Evolutionary conservation across 2,797 vertebrate genomes (phyloP), one percentile per base, ranked within the genome.

Genomic region (Sternarchorhynchus goeldii): DNA sequence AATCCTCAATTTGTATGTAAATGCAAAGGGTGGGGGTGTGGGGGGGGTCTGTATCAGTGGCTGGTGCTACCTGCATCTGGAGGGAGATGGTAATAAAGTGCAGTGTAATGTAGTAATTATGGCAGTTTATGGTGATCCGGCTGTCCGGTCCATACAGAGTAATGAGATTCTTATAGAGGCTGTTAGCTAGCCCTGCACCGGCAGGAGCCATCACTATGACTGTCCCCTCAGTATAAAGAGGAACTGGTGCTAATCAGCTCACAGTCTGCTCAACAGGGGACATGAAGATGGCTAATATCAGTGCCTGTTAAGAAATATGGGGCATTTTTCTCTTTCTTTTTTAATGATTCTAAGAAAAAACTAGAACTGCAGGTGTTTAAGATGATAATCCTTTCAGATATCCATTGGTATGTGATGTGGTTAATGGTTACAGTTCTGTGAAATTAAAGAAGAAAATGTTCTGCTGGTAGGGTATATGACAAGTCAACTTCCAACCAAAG

Each of bases 1-100:
- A 94, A 94, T 94, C 94, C 95, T 94, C 94, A 95, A 95, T 95
- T 95, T 95, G 94, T 95, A 95, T 95, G 94, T 95, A 95, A 95
- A 95, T 95, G 92, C 89, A 71, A 73, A 69, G 62, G 88, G 2
- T 21, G 82, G 86, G 92, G 91, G 90, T 7, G 25, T 53, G 60
- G 69, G 45, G 21, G 60, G 72, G 73, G 50, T 92, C 93, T 92
- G 88, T 94, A 95, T 94, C 94, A 90, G 92, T 90, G 84, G 76
- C 90, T 84, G 59, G 60, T 74, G 76, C 90, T 94, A 94, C 94
- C 92, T 94, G 92, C 92, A 90, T 92, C 93, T 91, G 86, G 92
- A 88, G 89, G 93, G 94, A 84, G 94, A 94, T 75, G 67, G 73
- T 95, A 94, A 94, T 94, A 94, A 94, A 94, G 93, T 92, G 90